A percentile compares a stretch with the other conserved stretches of the same genome.
Evolutionary conservation across 2,113 vertebrate species (phyloP).

Genomic region (Callionymus lyra): DNA sequence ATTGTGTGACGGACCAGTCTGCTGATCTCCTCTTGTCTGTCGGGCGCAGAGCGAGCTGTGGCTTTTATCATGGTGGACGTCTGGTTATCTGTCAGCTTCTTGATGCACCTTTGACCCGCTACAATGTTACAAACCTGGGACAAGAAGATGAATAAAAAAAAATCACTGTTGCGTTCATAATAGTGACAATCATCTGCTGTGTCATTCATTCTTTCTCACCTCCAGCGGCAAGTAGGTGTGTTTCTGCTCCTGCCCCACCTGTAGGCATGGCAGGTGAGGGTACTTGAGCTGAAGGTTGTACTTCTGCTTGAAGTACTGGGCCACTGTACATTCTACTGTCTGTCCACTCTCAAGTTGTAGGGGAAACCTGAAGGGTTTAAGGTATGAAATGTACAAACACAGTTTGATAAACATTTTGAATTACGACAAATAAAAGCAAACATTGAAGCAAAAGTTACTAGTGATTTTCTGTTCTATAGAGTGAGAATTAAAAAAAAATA

Average conservation of each 20-base stretch:
- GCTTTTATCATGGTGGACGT: constrained; percentile 99
- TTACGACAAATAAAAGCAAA: no score
- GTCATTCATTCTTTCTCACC: constrained; percentile 64
- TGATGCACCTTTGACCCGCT: constrained; percentile 94
- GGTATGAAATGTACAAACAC: not conserved
- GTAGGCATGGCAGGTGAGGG: constrained; percentile 93
- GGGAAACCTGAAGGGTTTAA: constrained; percentile 77
- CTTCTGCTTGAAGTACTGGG: constrained; percentile 98
- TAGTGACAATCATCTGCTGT: no score
- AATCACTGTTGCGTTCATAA: no score
- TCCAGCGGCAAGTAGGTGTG: constrained; percentile 97
- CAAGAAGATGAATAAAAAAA: not conserved
- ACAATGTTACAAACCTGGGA: constrained; percentile 95
- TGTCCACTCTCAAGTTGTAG: constrained; percentile 96
- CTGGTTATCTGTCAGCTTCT: constrained; percentile 99
- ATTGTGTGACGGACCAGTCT: constrained; percentile 78
- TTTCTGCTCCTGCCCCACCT: constrained; percentile 98
- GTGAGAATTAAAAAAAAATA: no score
- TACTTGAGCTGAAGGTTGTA: constrained; percentile 98
- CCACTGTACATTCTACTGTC: constrained; percentile 98
- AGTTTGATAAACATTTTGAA: no score
- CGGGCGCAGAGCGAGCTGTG: constrained; percentile 92
- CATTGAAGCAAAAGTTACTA: no score
- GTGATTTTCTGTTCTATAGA: no score
- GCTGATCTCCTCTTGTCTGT: constrained; percentile 97